Evolutionary conservation across 2,113 vertebrate genomes (phyloP).

Genomic region (Talpa occidentalis): DNA sequence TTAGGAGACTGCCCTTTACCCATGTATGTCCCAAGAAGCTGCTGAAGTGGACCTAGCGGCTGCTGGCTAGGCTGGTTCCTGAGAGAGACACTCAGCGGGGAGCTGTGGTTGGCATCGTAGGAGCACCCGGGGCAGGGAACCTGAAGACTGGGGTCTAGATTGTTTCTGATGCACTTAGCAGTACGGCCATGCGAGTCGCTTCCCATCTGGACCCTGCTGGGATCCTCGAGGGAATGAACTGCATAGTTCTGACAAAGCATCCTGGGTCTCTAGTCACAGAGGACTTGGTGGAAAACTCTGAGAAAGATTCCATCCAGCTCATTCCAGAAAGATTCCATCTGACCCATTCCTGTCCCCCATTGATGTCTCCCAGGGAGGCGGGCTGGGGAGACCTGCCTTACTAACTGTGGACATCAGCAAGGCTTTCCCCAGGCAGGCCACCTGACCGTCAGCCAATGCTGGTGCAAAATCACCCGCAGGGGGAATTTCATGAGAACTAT

Average conservation of each 20-base stretch:
- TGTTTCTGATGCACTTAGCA: background rate
- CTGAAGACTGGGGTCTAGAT: background rate
- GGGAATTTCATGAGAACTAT: background rate
- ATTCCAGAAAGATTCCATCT: too few relatives aligned
- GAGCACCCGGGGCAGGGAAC: background rate
- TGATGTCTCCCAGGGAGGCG: fast-evolving
- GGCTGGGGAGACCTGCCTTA: fast-evolving
- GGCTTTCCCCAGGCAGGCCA: background rate
- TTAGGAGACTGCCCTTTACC: background rate
- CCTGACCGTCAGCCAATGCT: fast-evolving
- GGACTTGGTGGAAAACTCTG: background rate
- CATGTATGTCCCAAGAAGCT: fast-evolving
- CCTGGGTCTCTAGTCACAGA: background rate
- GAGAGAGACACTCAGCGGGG: background rate
- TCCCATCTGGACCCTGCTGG: background rate
- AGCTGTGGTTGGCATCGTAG: background rate
- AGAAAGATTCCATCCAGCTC: too few relatives aligned
- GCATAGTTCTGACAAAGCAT: fast-evolving
- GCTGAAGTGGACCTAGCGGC: too few relatives aligned
- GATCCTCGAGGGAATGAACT: background rate
- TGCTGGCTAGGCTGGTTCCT: background rate
- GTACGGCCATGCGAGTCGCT: fast-evolving
- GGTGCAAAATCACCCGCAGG: fast-evolving
- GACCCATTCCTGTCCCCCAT: too few relatives aligned
- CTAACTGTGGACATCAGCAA: fast-evolving